These are phyloP conservation scores for Fukomys damarensis DNA, from an alignment of 2,113 vertebrate species.

Conservation along the genomic window DNA sequence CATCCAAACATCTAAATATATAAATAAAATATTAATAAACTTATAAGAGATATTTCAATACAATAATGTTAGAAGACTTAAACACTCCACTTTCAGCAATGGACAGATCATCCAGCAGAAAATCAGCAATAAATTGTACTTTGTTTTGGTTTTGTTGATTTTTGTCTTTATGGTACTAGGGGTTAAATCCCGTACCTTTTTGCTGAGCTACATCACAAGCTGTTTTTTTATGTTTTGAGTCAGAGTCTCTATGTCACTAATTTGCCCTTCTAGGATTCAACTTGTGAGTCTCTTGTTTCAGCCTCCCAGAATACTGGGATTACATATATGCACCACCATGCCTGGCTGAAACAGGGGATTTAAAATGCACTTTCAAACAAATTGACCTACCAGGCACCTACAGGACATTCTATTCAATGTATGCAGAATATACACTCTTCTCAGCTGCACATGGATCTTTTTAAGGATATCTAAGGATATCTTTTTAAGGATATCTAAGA, in stretches of 20 bases:
- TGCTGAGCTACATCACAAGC: neutral
- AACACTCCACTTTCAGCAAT: neutral
- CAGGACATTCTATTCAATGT: neutral
- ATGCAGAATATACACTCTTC: neutral
- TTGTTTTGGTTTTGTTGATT: neutral
- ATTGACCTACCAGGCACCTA: neutral
- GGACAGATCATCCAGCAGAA: neutral
- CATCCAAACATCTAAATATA: neutral
- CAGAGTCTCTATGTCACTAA: neutral
- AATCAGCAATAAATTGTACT: neutral
- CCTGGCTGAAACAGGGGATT: neutral
- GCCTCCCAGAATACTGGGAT: neutral
- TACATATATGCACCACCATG: neutral
- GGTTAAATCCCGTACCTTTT: neutral
- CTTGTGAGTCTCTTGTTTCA: neutral
- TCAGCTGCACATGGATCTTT: neutral
- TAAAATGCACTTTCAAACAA: neutral
- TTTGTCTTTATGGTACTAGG: neutral
- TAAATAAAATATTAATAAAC: neutral
- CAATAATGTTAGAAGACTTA: neutral
- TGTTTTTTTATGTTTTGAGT: neutral
- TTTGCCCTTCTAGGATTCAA: neutral
- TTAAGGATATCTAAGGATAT: no score
- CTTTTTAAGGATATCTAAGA: neutral
- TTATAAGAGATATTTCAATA: neutral